Conservation (phyloP, 2,888 invertebrate species). For the Asteroscopus sphinx region DNA sequence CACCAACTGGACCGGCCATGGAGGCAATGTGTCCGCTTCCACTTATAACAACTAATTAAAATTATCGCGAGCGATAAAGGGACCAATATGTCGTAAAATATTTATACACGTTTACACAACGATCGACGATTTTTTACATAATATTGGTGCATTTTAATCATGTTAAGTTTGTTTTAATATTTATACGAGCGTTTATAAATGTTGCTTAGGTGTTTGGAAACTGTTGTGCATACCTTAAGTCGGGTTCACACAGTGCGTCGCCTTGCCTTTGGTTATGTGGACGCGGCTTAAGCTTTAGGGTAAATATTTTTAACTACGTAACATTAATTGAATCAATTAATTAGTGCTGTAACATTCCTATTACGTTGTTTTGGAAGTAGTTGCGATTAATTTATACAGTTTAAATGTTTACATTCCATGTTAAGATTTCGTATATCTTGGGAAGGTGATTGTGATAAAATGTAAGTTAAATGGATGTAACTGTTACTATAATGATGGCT, state of each 20-base stretch:
- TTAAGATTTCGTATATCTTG: constrained; percentile 1
- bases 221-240: not conserved
- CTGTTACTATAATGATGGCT: constrained; percentile 13
- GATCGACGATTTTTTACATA: constrained; percentile 4
- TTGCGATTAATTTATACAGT: not conserved
- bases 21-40: constrained; percentile 98
- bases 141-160: constrained; percentile 32
- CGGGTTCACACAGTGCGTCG: not conserved
- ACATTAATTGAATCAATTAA: not conserved
- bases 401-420: constrained; percentile 25
- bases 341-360: constrained; percentile 38
- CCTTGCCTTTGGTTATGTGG: not conserved
- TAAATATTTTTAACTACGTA: constrained; percentile 5
- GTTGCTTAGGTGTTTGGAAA: constrained; percentile 35
- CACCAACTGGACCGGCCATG: constrained; percentile 99
- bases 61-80: constrained; percentile 12
- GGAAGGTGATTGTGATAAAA: constrained; percentile 1
- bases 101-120: constrained; percentile 2
- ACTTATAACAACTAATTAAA: constrained; percentile 91
- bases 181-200: constrained; percentile 20
- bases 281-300: not conserved
- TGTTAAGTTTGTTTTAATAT: constrained; percentile 40
- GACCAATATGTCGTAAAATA: constrained; percentile 26
- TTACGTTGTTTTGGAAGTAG: constrained; percentile 19
- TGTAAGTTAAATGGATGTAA: constrained; percentile 11